Conservation (phyloP, 2,113 vertebrate genomes). For the Nesospiza acunhae region DNA sequence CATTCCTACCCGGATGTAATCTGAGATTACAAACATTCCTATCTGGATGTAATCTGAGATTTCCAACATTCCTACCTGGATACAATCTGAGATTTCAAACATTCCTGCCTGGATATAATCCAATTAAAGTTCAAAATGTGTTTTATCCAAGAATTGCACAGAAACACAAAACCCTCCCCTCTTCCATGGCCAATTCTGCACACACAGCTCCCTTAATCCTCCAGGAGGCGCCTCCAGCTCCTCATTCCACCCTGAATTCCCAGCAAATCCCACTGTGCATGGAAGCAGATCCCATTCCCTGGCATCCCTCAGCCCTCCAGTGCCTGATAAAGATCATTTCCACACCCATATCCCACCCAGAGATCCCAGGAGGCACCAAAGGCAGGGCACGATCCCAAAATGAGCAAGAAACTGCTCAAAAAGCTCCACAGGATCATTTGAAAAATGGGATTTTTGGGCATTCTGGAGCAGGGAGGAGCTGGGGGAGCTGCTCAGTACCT, state of each 20-base stretch:
- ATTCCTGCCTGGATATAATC: fast-evolving
- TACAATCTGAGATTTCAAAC: no score
- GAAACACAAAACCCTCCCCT: fast-evolving
- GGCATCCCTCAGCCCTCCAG: background rate
- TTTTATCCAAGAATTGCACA: fast-evolving
- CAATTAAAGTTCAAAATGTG: background rate
- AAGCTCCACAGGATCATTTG: fast-evolving
- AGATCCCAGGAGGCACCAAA: background rate
- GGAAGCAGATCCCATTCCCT: background rate
- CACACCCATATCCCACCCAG: background rate
- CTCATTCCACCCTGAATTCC: background rate
- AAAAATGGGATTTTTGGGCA: background rate
- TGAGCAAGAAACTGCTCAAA: background rate
- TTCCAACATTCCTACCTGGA: no score
- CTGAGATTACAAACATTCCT: no score
- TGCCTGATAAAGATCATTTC: background rate
- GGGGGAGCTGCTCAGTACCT: slow-evolving; percentile 72
- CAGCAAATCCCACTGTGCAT: background rate
- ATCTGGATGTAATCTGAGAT: no score
- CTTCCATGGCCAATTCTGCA: fast-evolving
- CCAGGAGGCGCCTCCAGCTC: background rate
- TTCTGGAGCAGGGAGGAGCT: background rate
- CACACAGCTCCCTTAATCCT: fast-evolving
- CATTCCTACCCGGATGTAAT: no score
- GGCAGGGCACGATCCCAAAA: background rate